A percentile compares a stretch with the other conserved stretches of the same genome.
phyloP scores from a whole-genome alignment of 35 echinoderm and acorn worm species.

The Heliocidaris tuberculata region DNA sequence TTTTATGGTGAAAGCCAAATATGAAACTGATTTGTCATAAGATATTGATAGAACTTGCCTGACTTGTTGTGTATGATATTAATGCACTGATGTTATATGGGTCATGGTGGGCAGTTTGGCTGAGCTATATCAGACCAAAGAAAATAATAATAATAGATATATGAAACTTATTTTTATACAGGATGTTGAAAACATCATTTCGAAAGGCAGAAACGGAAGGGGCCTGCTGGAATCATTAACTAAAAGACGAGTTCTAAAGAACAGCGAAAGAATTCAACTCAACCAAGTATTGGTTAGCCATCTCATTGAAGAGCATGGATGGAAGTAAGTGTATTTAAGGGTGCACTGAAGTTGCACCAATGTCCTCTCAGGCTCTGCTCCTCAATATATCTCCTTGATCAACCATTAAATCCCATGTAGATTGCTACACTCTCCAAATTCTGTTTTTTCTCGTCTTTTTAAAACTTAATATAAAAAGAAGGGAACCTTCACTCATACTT shows the following conservation, averaged over 20 bases:
- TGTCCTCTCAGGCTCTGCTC: not conserved
- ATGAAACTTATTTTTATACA: conserved; percentile 29
- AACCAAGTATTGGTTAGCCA: conserved; percentile 24
- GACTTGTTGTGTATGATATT: conserved; percentile 21
- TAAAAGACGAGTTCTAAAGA: not conserved
- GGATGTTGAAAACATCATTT: conserved; percentile 38
- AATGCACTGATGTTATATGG: conserved; percentile 29
- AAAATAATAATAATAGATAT: not conserved
- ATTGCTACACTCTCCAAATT: not conserved
- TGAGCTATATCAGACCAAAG: not conserved
- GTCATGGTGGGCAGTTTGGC: not conserved
- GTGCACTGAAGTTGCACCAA: conserved; percentile 27
- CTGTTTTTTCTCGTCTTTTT: not conserved
- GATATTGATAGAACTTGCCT: conserved; percentile 13
- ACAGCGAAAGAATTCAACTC: conserved; percentile 11
- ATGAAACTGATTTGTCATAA: conserved; percentile 23
- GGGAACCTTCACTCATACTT: conserved; percentile 21
- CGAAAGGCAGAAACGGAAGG: conserved; percentile 23
- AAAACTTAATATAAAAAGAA: not conserved
- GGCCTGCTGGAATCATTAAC: not conserved
- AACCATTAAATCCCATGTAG: not conserved
- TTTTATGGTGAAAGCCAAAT: conserved; percentile 15
- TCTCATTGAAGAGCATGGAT: conserved; percentile 35
- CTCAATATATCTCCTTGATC: conserved; percentile 2
- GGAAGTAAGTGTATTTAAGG: conserved; percentile 31